Conservation (phyloP, 1,140 invertebrate genomes). For the Hyles euphorbiae region DNA sequence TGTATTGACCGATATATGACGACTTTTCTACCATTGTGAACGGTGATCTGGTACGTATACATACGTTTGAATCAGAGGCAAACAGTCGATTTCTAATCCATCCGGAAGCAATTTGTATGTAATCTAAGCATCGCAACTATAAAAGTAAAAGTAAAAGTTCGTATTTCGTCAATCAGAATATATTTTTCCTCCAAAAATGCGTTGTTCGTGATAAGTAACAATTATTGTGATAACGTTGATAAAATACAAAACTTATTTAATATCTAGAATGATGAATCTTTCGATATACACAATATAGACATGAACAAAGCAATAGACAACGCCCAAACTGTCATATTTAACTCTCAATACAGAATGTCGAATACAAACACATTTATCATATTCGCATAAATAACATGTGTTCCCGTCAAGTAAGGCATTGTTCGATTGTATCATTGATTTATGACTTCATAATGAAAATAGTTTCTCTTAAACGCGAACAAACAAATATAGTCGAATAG, state of each 20-base stretch:
- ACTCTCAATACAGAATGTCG: constrained; percentile 17
- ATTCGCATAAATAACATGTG: constrained; percentile 59
- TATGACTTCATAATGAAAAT: constrained; percentile 70
- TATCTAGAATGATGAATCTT: too few species aligned
- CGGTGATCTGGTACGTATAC: too few species aligned
- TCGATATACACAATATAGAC: too few species aligned
- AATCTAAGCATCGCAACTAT: not conserved
- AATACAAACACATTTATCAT: constrained; percentile 52
- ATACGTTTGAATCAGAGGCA: too few species aligned
- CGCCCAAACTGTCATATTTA: constrained; percentile 4
- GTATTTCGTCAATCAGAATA: not conserved
- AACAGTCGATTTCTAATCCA: too few species aligned
- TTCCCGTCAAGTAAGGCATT: constrained; percentile 52
- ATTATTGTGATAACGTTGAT: not conserved
- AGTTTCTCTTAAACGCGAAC: constrained; percentile 44
- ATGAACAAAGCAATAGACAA: not conserved
- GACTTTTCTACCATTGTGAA: too few species aligned
- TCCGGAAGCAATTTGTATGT: not conserved
- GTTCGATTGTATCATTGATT: constrained; percentile 66
- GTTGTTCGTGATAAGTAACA: too few species aligned
- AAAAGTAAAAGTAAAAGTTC: not conserved
- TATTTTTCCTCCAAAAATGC: not conserved
- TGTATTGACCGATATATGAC: too few species aligned
- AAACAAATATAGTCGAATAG: constrained; percentile 31
- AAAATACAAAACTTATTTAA: too few species aligned